Percentiles rank a stretch among this genome's conserved stretches.
Evolutionary conservation across 1,140 invertebrate genomes (phyloP).

Genomic region (Oedothorax gibbosus): DNA sequence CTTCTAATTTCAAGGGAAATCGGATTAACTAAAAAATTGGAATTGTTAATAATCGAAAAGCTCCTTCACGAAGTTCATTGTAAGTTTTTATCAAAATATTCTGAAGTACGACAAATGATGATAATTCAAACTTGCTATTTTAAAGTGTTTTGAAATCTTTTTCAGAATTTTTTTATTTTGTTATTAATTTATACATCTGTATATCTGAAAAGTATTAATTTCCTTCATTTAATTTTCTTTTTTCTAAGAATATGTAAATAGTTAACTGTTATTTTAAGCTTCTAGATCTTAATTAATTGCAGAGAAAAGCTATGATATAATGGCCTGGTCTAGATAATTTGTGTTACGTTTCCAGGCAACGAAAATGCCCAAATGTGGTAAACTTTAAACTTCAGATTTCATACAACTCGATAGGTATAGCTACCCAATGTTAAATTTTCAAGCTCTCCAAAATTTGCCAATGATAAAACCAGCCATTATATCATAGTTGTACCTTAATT

Average conservation of each 20-base stretch:
- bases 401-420: no score
- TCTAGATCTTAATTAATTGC: no score
- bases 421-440: no score
- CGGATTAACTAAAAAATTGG: conserved; percentile 10
- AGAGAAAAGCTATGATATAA: no score
- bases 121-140: neutral
- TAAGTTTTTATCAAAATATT: neutral
- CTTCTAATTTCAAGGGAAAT: conserved; percentile 1
- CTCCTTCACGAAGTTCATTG: neutral
- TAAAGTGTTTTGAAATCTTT: neutral
- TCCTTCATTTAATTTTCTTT: neutral
- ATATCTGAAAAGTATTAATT: neutral
- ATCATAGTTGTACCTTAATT: no score
- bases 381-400: no score
- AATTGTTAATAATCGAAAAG: conserved; percentile 9
- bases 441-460: no score
- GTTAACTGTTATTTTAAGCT: neutral
- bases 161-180: neutral
- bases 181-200: neutral
- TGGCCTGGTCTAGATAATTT: no score
- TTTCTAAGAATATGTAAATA: neutral
- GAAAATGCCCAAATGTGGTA: no score
- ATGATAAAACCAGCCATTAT: no score
- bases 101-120: neutral
- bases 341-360: no score